phyloP scores from a whole-genome alignment of 1,140 invertebrate species.

The Nasonia giraulti region DNA sequence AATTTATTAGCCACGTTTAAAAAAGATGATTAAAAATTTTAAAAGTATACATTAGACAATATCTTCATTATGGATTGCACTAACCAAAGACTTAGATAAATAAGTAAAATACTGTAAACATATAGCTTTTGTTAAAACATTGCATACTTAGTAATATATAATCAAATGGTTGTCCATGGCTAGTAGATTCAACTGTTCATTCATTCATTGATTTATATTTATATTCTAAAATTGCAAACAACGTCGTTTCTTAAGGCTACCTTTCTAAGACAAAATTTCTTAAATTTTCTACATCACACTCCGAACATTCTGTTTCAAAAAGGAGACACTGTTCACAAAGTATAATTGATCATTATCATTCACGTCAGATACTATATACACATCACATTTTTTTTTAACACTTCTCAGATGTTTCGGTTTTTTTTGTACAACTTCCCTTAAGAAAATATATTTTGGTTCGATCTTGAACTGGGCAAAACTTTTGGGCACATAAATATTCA shows the following conservation, averaged over 20 bases:
- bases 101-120: background rate
- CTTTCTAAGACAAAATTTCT: constrained; percentile 30
- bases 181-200: constrained; percentile 46
- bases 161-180: constrained; percentile 17
- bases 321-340: constrained; percentile 43
- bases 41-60: background rate
- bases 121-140: background rate
- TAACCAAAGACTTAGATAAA: background rate
- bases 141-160: background rate
- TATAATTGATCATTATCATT: constrained; percentile 45
- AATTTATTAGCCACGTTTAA: constrained; percentile 42
- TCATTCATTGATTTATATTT: constrained; percentile 37
- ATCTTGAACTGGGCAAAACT: background rate
- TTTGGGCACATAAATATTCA: background rate
- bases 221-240: constrained; percentile 42
- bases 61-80: background rate
- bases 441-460: constrained; percentile 49
- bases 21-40: background rate
- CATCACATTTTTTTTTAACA: constrained; percentile 49
- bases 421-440: constrained; percentile 50
- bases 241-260: constrained; percentile 44
- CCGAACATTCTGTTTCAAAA: constrained; percentile 44
- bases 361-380: constrained; percentile 38
- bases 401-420: constrained; percentile 40
- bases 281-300: constrained; percentile 43